Percentiles rank a stretch among this genome's conserved stretches.
These are phyloP conservation scores for Nowickia ferox DNA, from an alignment of 2,888 invertebrate genomes.

Conservation along the genomic window DNA sequence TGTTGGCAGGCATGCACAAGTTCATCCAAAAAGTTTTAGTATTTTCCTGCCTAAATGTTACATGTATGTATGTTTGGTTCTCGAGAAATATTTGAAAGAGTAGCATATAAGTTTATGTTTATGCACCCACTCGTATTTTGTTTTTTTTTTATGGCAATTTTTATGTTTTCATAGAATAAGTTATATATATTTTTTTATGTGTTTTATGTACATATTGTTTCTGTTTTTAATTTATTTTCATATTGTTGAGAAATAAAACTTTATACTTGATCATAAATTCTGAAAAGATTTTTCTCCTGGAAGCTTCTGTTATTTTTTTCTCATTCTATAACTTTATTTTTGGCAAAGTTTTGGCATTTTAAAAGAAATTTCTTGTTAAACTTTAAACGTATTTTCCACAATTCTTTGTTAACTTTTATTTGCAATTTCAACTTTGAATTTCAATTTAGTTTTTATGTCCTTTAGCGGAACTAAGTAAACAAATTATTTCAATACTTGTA, in stretches of 20 bases:
- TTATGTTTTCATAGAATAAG: constrained; percentile 31
- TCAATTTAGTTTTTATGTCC: too few relatives aligned
- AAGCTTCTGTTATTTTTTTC: constrained; percentile 39
- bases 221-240: constrained; percentile 36
- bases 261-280: constrained; percentile 58
- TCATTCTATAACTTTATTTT: not conserved
- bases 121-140: not conserved
- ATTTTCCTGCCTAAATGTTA: constrained; percentile 21
- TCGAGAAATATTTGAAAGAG: constrained; percentile 1
- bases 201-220: not conserved
- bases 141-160: constrained; percentile 34
- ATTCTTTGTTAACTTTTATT: too few relatives aligned
- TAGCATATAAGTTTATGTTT: constrained; percentile 25
- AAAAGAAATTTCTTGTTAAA: constrained; percentile 6
- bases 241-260: constrained; percentile 60
- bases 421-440: too few relatives aligned
- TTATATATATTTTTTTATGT: constrained; percentile 11
- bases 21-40: not conserved
- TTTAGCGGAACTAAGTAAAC: too few relatives aligned
- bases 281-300: constrained; percentile 24
- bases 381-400: not conserved
- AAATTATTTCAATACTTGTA: too few relatives aligned
- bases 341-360: constrained; percentile 1
- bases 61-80: constrained; percentile 22
- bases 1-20: constrained; percentile 8